A percentile compares a stretch with the other conserved stretches of the same genome.
Conservation (phyloP, 2,113 vertebrate species). For the Podarcis muralis region DNA sequence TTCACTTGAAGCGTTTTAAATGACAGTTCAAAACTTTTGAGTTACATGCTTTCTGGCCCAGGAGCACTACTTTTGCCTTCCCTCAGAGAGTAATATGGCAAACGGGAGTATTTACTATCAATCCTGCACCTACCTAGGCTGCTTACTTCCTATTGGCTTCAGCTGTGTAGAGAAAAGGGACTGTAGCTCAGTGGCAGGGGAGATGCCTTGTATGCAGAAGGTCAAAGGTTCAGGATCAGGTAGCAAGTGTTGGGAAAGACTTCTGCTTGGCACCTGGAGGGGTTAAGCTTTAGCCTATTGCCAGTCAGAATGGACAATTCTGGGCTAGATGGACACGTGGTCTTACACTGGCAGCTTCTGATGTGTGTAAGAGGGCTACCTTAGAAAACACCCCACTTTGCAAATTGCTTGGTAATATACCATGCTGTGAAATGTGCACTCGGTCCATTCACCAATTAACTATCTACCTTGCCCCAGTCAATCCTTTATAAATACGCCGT, state of each 20-base stretch:
- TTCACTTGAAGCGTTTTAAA: neutral
- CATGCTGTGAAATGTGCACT: neutral
- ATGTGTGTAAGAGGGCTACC: neutral
- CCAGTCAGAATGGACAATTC: neutral
- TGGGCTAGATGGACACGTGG: neutral
- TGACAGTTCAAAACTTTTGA: neutral
- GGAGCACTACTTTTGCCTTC: neutral
- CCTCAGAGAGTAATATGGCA: accelerated
- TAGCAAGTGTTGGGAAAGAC: neutral
- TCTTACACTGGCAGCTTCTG: neutral
- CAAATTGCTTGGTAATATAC: neutral
- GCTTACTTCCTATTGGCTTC: neutral
- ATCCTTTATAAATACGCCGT: neutral
- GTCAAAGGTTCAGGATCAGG: neutral
- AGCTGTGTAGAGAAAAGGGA: neutral
- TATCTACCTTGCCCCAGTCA: neutral
- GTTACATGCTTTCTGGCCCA: neutral
- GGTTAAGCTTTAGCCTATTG: neutral
- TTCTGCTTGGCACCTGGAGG: neutral
- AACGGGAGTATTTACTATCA: neutral
- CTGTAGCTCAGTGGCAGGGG: neutral
- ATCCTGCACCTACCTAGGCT: neutral
- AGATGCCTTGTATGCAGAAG: neutral
- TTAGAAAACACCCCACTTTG: neutral
- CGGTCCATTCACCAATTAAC: neutral